Conservation (phyloP, 2,113 vertebrate species). For the Ictidomys tridecemlineatus region DNA sequence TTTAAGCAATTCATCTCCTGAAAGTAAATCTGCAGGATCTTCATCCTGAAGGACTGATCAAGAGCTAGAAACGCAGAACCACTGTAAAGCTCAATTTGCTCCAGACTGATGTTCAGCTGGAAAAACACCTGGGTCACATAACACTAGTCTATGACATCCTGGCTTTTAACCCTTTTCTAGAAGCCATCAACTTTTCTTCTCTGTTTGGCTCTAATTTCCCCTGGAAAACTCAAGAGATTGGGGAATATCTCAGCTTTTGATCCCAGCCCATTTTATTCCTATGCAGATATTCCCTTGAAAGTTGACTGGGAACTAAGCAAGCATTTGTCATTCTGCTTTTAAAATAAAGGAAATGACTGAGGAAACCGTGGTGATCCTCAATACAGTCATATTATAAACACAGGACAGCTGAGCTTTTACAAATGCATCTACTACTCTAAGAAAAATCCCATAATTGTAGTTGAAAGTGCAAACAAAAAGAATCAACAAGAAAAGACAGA, state of each 20-base stretch:
- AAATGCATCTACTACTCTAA: slow-evolving; percentile 69
- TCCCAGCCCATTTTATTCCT: neutral
- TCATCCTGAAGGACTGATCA: slow-evolving; percentile 84
- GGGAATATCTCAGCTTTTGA: neutral
- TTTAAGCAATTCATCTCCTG: slow-evolving; percentile 73
- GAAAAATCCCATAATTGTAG: neutral
- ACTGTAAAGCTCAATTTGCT: slow-evolving; percentile 77
- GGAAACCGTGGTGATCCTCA: slow-evolving; percentile 61
- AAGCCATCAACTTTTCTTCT: slow-evolving; percentile 67
- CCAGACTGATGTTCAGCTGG: slow-evolving; percentile 73
- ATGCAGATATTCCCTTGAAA: slow-evolving; percentile 64
- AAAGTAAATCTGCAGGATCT: slow-evolving; percentile 81
- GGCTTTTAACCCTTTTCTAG: slow-evolving; percentile 46
- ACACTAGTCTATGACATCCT: slow-evolving; percentile 50
- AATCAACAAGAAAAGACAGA: slow-evolving; percentile 41
- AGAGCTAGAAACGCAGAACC: slow-evolving; percentile 81
- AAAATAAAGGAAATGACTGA: slow-evolving; percentile 65
- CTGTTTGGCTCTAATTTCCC: neutral
- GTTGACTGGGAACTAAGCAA: slow-evolving; percentile 67
- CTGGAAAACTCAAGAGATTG: neutral
- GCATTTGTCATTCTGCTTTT: slow-evolving; percentile 60
- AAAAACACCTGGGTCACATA: slow-evolving; percentile 59
- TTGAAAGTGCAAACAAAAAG: slow-evolving; percentile 82
- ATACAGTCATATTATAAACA: slow-evolving; percentile 56
- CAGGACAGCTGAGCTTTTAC: slow-evolving; percentile 67